Percentiles rank a stretch among this genome's conserved stretches.
Evolutionary conservation across 2,797 vertebrate genomes (phyloP).

Genomic region (Anguilla megastoma): DNA sequence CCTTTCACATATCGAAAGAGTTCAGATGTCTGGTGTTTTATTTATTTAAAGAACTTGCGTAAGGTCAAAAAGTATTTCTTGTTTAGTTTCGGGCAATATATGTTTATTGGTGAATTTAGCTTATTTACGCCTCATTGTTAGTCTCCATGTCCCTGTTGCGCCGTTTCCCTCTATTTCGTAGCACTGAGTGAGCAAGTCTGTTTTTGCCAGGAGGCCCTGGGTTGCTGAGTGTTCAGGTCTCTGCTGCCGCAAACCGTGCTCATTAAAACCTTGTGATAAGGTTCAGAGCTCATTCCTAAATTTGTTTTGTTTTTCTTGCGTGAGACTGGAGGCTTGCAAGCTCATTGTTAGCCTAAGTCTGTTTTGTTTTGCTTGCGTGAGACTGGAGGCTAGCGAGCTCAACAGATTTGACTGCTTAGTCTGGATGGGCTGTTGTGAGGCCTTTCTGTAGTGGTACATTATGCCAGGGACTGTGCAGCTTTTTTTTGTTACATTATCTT

Average conservation of each 20-base stretch:
- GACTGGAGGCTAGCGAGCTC: too few relatives aligned
- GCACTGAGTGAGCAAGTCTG: slow-evolving; percentile 64
- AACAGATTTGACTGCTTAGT: slow-evolving; percentile 68
- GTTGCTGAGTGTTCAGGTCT: slow-evolving; percentile 73
- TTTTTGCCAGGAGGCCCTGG: slow-evolving; percentile 70
- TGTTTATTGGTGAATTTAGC: background rate
- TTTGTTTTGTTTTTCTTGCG: slow-evolving; percentile 59
- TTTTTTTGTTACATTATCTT: background rate
- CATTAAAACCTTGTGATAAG: slow-evolving; percentile 70
- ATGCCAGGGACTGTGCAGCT: background rate
- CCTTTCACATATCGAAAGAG: background rate
- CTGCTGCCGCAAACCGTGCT: slow-evolving; percentile 64
- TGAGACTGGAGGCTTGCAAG: slow-evolving; percentile 56
- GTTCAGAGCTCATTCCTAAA: slow-evolving; percentile 59
- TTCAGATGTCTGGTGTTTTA: background rate
- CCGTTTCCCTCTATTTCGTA: slow-evolving; percentile 66
- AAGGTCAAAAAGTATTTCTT: background rate
- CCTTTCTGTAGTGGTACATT: slow-evolving; percentile 36
- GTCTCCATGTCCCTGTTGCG: slow-evolving; percentile 46
- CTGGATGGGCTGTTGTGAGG: slow-evolving; percentile 53
- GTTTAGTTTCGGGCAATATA: background rate
- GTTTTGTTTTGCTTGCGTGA: slow-evolving; percentile 57
- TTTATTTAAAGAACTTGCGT: background rate
- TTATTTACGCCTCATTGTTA: background rate
- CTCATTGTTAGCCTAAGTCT: slow-evolving; percentile 61